Evolutionary conservation across 2,113 vertebrate species (phyloP), one percentile per base, ranked within the genome.

Genomic region (Alces alces): DNA sequence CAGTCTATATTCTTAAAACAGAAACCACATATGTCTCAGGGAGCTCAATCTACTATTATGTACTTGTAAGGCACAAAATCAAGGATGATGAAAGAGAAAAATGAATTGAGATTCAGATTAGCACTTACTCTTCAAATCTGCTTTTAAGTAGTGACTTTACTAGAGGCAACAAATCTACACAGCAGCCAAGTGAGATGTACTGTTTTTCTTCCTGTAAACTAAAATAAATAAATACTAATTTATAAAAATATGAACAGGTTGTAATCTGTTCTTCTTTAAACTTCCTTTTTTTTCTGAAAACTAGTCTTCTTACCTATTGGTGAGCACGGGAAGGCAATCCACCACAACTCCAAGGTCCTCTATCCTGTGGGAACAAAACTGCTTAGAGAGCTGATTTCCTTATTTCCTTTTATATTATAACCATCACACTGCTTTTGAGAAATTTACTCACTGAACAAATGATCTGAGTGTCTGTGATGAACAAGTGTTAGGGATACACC

Each of bases 271-370:
- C 30, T 92, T 86, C 54, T 80, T 89, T 66, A 96, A 86, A 58
- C 6, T 92, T 54, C 89, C 6, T 91, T 86, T 88, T 54, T 90
- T 94, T 66, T 55, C 89, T 84, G 43, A 94, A 97, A 97, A 95
- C 47, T 91, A 97, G 76, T 95, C 12, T 97, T 94, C 97, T 98
- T 99, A 99, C 99, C 99, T 99, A 99, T 99, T 99, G 57, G 99
- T 99, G 97, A 99, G 99, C 43, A 99, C 98, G 86, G 99, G 99
- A 94, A 99, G 99, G 98, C 99, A 99, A 98, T 99, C 99, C 93
- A 99, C 99, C 93, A 99, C 98, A 96, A 99, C 99, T 98, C 99
- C 99, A 88, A 98, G 99, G 98, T 99, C 99, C 98, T 99, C 99
- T 98, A 99, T 99, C 98, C 99, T 99, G 97, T 70, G 36, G 95